Base-by-base conservation (phyloP, 2,888 invertebrate species). In the Anthrax anthrax region DNA sequence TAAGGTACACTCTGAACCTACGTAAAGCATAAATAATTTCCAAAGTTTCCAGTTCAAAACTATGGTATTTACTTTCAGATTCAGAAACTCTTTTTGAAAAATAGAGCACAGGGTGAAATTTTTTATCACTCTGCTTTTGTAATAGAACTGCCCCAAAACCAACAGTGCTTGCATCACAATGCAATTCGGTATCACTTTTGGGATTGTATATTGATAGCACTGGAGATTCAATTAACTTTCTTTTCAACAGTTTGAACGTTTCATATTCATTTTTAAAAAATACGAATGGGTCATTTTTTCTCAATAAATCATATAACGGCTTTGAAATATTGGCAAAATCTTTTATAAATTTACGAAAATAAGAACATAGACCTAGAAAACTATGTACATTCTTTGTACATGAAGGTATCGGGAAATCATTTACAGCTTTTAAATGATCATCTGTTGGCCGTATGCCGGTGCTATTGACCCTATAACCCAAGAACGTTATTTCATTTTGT, bases 191-290 rank as follows among this genome's bases (percentile, higher is more conserved):
- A 46, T 54, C 53, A 34, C 39, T 23, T 18, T 43, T 27, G 8
- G 59, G 57, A 16, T 50, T 49, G 50, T 51, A 63, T 6, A 64
- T 49, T 5, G 57, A 52, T 18, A 65, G 48, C 18, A 60, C 50
- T n/a, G 55, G 56, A 32, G 52, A 41, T 18, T 43, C 39, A 23
- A 50, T 18, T 39, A 52, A 43, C 37, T 48, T 47, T 14, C 16
- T 34, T 41, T 51, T 53, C 32, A 53, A 47, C 10, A 37, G 41
- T 37, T 52, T 42, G 37, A 52, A 50, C 6, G 42, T 40, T 41
- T 47, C 38, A 18, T 44, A 23, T 47, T 48, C 47, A 12, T 39
- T 42, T 12, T 18, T 9, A n/a, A 37, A 42, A 39, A 50, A 49
- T 18, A 41, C 19, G 40, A 50, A 50, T 13, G 37, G 17, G 19